These are phyloP conservation scores for Pteria penguin DNA, from an alignment of 2,888 invertebrate species.

Conservation along the genomic window DNA sequence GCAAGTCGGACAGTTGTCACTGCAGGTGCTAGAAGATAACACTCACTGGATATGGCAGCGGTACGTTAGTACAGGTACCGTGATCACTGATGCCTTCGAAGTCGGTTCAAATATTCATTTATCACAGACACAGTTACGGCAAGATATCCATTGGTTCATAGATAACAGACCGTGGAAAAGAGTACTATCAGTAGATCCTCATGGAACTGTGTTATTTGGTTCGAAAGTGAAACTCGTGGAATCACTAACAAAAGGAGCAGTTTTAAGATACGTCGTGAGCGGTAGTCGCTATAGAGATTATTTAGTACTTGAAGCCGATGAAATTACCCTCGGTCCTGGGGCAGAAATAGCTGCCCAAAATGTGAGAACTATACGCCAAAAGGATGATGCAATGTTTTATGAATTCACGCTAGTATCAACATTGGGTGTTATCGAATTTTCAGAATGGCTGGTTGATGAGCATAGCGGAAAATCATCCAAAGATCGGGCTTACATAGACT, in stretches of 20 bases:
- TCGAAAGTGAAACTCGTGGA: background rate
- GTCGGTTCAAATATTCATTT: background rate
- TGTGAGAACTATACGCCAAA: background rate
- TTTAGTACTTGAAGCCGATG: background rate
- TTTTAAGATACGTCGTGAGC: background rate
- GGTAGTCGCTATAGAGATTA: background rate
- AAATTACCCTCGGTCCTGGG: background rate
- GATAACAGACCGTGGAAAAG: background rate
- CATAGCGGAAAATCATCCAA: background rate
- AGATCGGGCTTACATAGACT: background rate
- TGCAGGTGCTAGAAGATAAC: background rate
- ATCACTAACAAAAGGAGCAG: background rate
- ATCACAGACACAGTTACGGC: background rate
- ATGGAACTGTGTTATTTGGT: background rate
- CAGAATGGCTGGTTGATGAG: background rate
- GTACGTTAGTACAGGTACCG: background rate
- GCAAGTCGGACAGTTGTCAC: background rate
- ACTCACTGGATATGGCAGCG: background rate
- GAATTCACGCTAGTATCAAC: background rate
- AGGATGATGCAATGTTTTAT: background rate
- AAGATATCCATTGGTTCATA: background rate
- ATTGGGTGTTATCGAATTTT: background rate
- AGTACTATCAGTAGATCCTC: background rate
- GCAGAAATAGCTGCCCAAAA: background rate
- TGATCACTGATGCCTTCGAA: background rate